These are phyloP conservation scores for Panurus biarmicus DNA, from an alignment of 2,113 vertebrate genomes.

Conservation along the genomic window DNA sequence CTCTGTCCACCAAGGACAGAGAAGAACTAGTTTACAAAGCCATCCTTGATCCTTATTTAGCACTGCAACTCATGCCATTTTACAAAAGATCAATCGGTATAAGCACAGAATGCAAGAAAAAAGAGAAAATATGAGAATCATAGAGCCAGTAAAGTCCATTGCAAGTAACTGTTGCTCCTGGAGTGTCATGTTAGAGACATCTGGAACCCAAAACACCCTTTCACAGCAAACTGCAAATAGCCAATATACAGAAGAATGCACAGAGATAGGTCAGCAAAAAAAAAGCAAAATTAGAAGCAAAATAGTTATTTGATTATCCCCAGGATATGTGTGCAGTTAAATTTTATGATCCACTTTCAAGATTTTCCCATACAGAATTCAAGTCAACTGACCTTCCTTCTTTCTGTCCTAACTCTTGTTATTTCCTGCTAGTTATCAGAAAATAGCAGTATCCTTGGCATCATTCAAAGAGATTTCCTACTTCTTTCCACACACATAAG, in stretches of 20 bases:
- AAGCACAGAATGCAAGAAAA: not conserved
- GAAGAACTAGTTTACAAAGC: not conserved
- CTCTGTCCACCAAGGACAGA: not conserved
- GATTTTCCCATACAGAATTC: not conserved
- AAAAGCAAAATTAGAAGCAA: not conserved
- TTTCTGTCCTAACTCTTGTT: constrained; percentile 23
- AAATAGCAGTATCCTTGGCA: constrained; percentile 44
- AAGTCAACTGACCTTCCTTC: constrained; percentile 16
- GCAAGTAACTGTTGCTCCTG: not conserved
- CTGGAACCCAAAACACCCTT: not conserved
- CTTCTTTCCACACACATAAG: not conserved
- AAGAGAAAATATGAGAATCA: not conserved
- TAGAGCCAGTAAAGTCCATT: not conserved
- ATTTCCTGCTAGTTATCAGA: constrained; percentile 43
- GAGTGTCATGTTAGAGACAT: not conserved
- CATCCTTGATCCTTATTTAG: not conserved
- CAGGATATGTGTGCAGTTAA: not conserved
- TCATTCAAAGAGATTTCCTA: constrained; percentile 41
- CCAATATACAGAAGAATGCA: not conserved
- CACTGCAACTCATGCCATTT: not conserved
- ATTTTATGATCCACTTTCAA: not conserved
- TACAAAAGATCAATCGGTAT: not conserved
- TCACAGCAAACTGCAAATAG: not conserved
- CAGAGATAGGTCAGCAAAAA: not conserved
- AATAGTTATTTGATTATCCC: not conserved